Base-by-base conservation (phyloP, 2,113 vertebrate genomes). In the Onychostruthus taczanowskii region DNA sequence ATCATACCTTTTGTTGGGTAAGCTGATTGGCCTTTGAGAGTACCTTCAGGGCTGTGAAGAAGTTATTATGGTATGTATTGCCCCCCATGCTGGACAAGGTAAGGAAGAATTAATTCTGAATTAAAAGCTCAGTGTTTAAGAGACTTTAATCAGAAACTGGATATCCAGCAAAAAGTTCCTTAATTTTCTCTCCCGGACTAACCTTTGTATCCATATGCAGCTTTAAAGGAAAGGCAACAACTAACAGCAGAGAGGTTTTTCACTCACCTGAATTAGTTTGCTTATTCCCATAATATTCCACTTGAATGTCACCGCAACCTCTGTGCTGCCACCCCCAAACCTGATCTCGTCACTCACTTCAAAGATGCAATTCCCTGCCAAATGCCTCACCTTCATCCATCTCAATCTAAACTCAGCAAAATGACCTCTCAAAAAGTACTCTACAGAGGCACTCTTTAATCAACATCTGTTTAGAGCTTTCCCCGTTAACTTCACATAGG, bases 391-490 rank as follows among this genome's bases (percentile, higher is more conserved):
- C 88, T 70, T 97, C 94, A 96, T 97, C 96, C 89, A 83, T 97
- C 94, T 97, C 84, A 94, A 94, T 96, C 95, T 94, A 93, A 91
- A 95, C 89, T 78, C 92, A 93, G 84, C 39, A 95, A 94, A 95
- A 96, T 91, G 75, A 95, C 80, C 89, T 94, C 69, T 84, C 58
- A 44, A 94, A 97, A 96, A 85, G 82, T 80, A 93, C 63, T 92
- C 87, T 96, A 66, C 95, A 95, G 93, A 97, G 95, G 88, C 93
- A 96, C 92, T 95, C 90, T 96, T 95, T 94, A 97, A 96, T 96
- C 92, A 95, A 80, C 84, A 84, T 96, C 87, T 59, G 92, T 97
- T 97, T 96, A 96, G 94, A 96, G 83, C 93, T 79, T 94, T 96
- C 89, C 91, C 90, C 2, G 94, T 95, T 96, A 95, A 95, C 80